These are phyloP conservation scores for Aphis gossypii DNA, from an alignment of 1,140 invertebrate genomes.

Conservation along the genomic window DNA sequence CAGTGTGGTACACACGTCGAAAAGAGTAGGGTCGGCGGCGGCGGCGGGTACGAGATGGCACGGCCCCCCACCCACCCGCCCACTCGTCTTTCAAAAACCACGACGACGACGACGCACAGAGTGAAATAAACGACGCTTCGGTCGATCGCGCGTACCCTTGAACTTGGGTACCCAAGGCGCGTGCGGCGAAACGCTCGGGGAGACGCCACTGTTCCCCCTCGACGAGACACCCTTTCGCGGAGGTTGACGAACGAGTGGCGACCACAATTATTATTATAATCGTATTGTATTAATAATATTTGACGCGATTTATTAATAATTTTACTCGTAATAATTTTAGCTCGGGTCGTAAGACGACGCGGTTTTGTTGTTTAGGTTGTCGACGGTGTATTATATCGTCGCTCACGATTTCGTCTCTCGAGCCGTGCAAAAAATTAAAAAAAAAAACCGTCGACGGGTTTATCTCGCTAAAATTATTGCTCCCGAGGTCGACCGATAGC, in stretches of 20 bases:
- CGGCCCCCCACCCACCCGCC: conserved; percentile 42
- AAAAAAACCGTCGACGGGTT: not conserved
- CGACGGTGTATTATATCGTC: not conserved
- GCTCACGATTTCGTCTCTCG: not conserved
- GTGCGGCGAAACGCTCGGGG: not conserved
- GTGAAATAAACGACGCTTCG: conserved; percentile 62
- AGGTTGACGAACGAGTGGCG: too few relatives aligned
- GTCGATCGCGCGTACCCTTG: conserved; percentile 63
- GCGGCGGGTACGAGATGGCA: conserved; percentile 56
- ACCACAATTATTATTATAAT: too few relatives aligned
- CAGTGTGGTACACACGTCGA: not conserved
- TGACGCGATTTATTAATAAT: too few relatives aligned
- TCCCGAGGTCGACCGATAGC: not conserved
- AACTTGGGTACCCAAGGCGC: conserved; percentile 53
- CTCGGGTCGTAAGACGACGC: too few relatives aligned
- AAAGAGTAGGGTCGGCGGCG: not conserved
- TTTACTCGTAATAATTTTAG: too few relatives aligned
- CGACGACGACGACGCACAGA: conserved; percentile 50
- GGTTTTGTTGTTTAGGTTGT: not conserved
- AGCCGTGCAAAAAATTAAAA: not conserved
- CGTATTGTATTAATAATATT: too few relatives aligned
- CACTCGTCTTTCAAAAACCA: conserved; percentile 27
- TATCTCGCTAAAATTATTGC: not conserved
- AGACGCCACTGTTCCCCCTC: not conserved
- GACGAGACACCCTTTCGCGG: not conserved